Conservation (phyloP, 2,113 vertebrate species). For the Eubucco bourcierii region DNA sequence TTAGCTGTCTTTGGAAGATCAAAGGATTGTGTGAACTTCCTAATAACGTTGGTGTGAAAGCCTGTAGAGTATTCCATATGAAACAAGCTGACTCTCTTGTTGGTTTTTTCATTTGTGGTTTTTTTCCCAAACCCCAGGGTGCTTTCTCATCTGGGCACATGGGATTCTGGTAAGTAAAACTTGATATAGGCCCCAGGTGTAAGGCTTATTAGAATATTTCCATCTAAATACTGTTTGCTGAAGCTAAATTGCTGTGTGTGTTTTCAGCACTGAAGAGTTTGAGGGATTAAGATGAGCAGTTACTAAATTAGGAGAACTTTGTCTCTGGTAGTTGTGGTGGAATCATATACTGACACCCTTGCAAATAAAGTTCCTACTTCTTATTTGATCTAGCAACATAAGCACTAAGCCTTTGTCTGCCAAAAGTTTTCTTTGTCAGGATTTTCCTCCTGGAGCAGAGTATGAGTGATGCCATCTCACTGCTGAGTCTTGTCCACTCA, state of each 20-base stretch:
- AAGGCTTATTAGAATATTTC: not conserved
- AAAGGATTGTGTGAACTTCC: not conserved
- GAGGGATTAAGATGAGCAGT: not conserved
- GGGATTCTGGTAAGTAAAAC: constrained; percentile 82
- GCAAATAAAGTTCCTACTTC: not conserved
- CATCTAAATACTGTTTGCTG: not conserved
- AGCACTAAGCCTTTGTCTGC: not conserved
- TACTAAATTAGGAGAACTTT: not conserved
- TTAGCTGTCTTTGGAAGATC: not conserved
- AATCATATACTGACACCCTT: not conserved
- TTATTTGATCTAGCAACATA: not conserved
- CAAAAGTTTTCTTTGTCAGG: not conserved
- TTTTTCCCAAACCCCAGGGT: constrained; percentile 77
- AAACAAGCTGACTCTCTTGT: not conserved
- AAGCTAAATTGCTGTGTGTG: not conserved
- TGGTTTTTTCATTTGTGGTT: too few species aligned
- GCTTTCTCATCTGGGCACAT: constrained; percentile 82
- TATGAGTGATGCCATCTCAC: not conserved
- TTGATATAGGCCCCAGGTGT: not conserved
- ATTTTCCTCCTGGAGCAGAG: not conserved
- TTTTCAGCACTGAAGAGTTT: not conserved
- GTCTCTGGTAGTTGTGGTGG: not conserved
- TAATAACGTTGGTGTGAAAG: not conserved
- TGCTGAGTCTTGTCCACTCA: not conserved
- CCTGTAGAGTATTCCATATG: not conserved